Evolutionary conservation across 92 coral and sea anemone species (phyloP).

Genomic region (Siderastrea radians): DNA sequence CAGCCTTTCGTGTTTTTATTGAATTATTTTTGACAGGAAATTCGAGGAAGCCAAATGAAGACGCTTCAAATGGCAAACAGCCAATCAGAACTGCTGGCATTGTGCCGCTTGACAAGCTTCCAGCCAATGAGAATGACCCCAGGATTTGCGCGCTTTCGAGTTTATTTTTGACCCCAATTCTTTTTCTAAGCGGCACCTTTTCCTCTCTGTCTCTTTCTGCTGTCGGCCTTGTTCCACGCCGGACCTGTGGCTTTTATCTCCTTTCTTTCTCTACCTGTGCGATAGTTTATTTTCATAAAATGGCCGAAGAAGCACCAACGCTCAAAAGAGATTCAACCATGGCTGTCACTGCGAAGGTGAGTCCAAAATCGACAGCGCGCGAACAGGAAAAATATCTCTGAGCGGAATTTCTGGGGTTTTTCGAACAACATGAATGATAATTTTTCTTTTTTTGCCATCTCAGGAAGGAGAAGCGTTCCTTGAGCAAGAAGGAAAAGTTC

Average conservation of each 20-base stretch:
- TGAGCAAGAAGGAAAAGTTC: conserved; percentile 84
- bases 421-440: conserved; percentile 22
- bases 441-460: conserved; percentile 42
- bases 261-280: conserved; percentile 9
- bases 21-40: conserved; percentile 50
- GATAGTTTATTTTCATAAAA: conserved; percentile 36
- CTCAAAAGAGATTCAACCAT: conserved; percentile 94
- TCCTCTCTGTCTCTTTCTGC: conserved; percentile 66
- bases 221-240: conserved; percentile 41
- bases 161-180: conserved; percentile 56
- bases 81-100: conserved; percentile 57
- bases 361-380: conserved; percentile 33
- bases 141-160: conserved; percentile 86
- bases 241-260: conserved; percentile 19
- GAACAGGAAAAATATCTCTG: conserved; percentile 8
- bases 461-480: conserved; percentile 98
- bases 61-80: conserved; percentile 18
- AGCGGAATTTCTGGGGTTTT: not conserved
- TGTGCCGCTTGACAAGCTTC: conserved; percentile 62
- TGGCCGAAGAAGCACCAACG: conserved; percentile 94
- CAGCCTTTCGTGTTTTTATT: conserved; percentile 15
- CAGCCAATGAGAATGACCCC: conserved; percentile 60
- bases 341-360: conserved; percentile 96
- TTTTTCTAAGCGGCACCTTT: conserved; percentile 70
- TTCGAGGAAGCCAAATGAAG: conserved; percentile 31